Percentiles rank a stretch among this genome's conserved stretches.
Evolutionary conservation across 2,888 invertebrate genomes (phyloP).

Genomic region (Polymixis lichenea): DNA sequence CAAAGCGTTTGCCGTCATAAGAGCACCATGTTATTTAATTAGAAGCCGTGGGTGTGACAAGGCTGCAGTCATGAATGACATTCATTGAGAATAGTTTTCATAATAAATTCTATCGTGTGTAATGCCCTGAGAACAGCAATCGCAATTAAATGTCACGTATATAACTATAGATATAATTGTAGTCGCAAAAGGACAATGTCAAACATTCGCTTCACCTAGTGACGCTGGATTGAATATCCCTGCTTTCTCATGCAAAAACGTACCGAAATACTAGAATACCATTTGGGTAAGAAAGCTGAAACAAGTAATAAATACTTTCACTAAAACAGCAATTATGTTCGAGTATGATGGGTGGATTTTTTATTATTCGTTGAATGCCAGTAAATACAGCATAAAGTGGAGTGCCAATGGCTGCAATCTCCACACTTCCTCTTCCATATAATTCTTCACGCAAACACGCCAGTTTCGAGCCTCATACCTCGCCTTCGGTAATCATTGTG

Average conservation of each 20-base stretch:
- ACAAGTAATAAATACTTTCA: slow-evolving; percentile 44
- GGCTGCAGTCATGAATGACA: slow-evolving; percentile 11
- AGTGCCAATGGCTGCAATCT: slow-evolving; percentile 58
- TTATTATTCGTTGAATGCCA: slow-evolving; percentile 54
- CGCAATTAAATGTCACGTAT: slow-evolving; percentile 37
- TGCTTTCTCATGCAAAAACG: background rate
- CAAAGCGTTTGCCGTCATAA: background rate
- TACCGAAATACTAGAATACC: background rate
- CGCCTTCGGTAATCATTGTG: slow-evolving; percentile 16
- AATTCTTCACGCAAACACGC: slow-evolving; percentile 63
- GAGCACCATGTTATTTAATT: background rate
- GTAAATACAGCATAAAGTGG: slow-evolving; percentile 48
- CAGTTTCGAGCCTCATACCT: slow-evolving; percentile 24
- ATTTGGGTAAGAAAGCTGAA: slow-evolving; percentile 21
- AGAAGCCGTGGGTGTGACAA: background rate
- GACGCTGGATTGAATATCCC: background rate
- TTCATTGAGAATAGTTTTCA: slow-evolving; percentile 20
- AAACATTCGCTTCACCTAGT: slow-evolving; percentile 15
- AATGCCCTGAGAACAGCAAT: slow-evolving; percentile 25
- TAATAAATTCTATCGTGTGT: slow-evolving; percentile 24
- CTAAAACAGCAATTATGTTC: slow-evolving; percentile 30
- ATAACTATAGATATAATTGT: slow-evolving; percentile 4
- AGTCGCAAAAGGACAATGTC: slow-evolving; percentile 6
- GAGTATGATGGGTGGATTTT: slow-evolving; percentile 44
- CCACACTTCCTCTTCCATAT: slow-evolving; percentile 60